Base-by-base conservation (phyloP, 2,888 invertebrate genomes). In the Phymatocera aterrima region DNA sequence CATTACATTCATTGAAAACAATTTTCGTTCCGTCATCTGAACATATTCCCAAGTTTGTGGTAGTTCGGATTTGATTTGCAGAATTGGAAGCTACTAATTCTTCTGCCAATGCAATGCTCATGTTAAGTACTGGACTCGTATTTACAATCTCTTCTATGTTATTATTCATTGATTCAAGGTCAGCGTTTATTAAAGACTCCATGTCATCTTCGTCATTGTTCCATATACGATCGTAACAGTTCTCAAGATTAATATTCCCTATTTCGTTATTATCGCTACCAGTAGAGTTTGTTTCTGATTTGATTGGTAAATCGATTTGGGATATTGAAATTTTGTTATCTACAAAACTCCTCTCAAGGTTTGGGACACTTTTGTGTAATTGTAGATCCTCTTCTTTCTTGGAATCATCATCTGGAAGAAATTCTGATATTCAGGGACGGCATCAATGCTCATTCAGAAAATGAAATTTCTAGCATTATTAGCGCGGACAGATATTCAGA, bases 331-430 rank as follows among this genome's bases (percentile, higher is more conserved):
- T 5, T 46, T 40, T 10, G 46, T 24, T 18, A 46, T 28, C 34
- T 15, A 28, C 1, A 3, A 12, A 68, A 43, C 46, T 31, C 12
- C 8, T 28, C n/a, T 24, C 43, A 43, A 6, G 0, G 3, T 46
- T 46, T 3, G 21, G 6, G 1, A 21, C 46, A 6, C 5, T 68
- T 15, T 21, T 28, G 15, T 21, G 28, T 24, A 46, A 46, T 18
- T 64, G n/a, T n/a, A n/a, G 24, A 46, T 28, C 34, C 6, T 51
- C 21, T n/a, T 31, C 51, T 72, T 51, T 4, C 5, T 18, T 18
- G 6, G 51, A 31, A 72, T 18, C 51, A 72, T 72, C 34, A 21
- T 72, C 72, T 72, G 51, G 10, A 72, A 72, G n/a, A 34, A 46
- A 64, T 37, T 37, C 4, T 21, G 18, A 64, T 64, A 10, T 37